Conservation (phyloP, 1,140 invertebrate genomes). For the Lepidurus apus region DNA sequence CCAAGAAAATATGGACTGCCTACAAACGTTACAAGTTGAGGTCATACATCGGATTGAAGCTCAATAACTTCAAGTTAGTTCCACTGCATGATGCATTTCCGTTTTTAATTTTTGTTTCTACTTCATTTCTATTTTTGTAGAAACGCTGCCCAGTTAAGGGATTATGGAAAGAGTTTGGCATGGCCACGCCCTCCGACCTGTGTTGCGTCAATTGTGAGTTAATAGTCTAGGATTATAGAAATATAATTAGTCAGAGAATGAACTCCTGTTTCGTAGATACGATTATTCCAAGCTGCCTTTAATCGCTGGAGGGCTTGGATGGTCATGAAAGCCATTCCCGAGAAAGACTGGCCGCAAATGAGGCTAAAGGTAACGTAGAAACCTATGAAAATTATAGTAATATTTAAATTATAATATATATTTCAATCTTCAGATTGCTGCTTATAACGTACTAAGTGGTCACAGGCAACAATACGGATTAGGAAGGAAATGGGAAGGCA, state of each 20-base stretch:
- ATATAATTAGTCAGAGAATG: background rate
- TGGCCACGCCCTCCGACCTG: constrained; percentile 67
- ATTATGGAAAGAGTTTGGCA: constrained; percentile 69
- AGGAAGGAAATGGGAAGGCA: constrained; percentile 78
- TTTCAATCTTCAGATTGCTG: constrained; percentile 29
- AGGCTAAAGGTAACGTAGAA: constrained; percentile 55
- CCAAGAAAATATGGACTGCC: constrained; percentile 69
- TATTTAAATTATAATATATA: background rate
- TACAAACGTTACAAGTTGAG: constrained; percentile 80
- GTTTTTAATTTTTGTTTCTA: constrained; percentile 27
- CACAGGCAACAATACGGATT: constrained; percentile 77
- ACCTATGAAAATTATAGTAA: background rate
- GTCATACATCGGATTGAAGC: constrained; percentile 66
- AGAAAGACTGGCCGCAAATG: constrained; percentile 78
- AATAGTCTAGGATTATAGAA: background rate
- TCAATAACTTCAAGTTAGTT: constrained; percentile 55
- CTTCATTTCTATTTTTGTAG: constrained; percentile 39
- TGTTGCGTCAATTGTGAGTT: constrained; percentile 47
- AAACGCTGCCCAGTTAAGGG: constrained; percentile 49
- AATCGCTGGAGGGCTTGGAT: constrained; percentile 81
- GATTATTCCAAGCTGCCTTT: constrained; percentile 55
- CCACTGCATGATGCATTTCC: constrained; percentile 12
- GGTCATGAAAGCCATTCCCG: constrained; percentile 72
- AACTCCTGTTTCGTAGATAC: background rate
- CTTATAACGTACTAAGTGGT: constrained; percentile 51